A percentile compares a stretch with the other conserved stretches of the same genome.
phyloP scores from a whole-genome alignment of 1,140 invertebrate genomes.

The Nilaparvata lugens region DNA sequence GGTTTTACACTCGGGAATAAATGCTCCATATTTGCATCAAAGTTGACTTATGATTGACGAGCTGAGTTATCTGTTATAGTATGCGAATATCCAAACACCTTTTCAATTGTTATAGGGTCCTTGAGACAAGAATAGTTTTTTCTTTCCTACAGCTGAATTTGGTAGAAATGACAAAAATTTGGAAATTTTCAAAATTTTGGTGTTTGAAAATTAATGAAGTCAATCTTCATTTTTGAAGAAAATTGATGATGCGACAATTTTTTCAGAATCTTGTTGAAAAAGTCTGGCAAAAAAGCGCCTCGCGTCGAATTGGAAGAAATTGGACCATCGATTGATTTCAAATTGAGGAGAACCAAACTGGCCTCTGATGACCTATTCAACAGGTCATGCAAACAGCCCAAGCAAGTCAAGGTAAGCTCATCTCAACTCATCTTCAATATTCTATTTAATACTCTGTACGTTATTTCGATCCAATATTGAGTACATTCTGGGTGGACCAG shows the following conservation, averaged over 20 bases:
- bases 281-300: slow-evolving; percentile 79
- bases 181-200: too few species aligned
- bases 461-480: not conserved
- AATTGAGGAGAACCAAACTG: slow-evolving; percentile 72
- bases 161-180: too few species aligned
- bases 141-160: too few species aligned
- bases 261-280: slow-evolving; percentile 73
- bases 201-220: too few species aligned
- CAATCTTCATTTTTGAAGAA: too few species aligned
- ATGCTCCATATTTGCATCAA: too few species aligned
- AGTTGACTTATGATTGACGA: too few species aligned
- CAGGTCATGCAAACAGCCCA: slow-evolving; percentile 73
- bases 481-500: not conserved
- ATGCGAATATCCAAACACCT: too few species aligned
- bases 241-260: not conserved
- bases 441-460: slow-evolving; percentile 3
- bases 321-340: slow-evolving; percentile 86
- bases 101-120: too few species aligned
- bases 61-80: too few species aligned
- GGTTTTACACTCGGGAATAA: too few species aligned
- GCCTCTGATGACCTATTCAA: slow-evolving; percentile 89
- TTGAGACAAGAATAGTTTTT: too few species aligned
- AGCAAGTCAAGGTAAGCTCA: slow-evolving; percentile 57
- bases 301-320: slow-evolving; percentile 89
- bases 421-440: not conserved